A percentile compares a stretch with the other conserved stretches of the same genome.
These are phyloP conservation scores for Clytia hemisphaerica DNA, from an alignment of 30 jellyfish, hydroid and myxozoan species.

Conservation along the genomic window DNA sequence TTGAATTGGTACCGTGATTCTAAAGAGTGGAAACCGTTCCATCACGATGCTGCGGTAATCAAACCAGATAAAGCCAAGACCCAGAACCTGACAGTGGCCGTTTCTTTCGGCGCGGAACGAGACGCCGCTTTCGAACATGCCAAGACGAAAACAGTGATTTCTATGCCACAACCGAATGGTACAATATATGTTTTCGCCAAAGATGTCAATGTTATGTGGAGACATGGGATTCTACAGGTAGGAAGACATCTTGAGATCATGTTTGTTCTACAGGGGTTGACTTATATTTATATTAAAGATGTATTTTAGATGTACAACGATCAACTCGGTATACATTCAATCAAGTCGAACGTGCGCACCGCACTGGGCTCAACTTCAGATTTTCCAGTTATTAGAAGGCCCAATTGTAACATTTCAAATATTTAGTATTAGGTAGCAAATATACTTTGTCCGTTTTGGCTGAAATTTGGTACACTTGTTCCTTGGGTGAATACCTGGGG, in stretches of 20 bases:
- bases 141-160: constrained; percentile 22
- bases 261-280: background rate
- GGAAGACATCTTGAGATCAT: background rate
- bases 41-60: constrained; percentile 46
- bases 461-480: too few relatives aligned
- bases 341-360: background rate
- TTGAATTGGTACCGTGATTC: constrained; percentile 45
- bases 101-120: constrained; percentile 40
- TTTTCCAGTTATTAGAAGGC: too few relatives aligned
- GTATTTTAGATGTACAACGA: background rate
- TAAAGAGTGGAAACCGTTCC: constrained; percentile 41
- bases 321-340: background rate
- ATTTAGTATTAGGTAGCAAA: too few relatives aligned
- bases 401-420: too few relatives aligned
- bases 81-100: constrained; percentile 42
- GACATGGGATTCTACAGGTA: constrained; percentile 45
- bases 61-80: constrained; percentile 36
- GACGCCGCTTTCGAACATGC: constrained; percentile 54
- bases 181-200: constrained; percentile 27
- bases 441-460: too few relatives aligned
- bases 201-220: constrained; percentile 34
- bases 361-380: background rate
- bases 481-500: too few relatives aligned
- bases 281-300: background rate
- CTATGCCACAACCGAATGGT: constrained; percentile 44